phyloP scores from a whole-genome alignment of 2,113 vertebrate species.

The Pseudopipra pipra region DNA sequence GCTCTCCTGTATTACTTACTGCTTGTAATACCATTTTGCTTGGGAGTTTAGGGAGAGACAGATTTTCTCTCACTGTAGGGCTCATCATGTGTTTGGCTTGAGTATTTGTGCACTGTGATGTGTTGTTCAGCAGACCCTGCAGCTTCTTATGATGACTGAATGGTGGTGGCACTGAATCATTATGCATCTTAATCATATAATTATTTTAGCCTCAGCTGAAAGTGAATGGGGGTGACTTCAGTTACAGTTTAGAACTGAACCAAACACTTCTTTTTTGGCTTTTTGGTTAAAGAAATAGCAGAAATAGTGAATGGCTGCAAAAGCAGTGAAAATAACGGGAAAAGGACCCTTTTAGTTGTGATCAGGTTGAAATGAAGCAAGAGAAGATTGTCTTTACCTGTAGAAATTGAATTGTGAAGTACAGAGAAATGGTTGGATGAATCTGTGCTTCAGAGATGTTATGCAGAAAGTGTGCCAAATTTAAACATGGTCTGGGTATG shows the following conservation, averaged over 20 bases:
- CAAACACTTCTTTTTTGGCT: background rate
- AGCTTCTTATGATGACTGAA: background rate
- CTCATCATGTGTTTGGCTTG: background rate
- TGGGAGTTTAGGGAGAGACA: background rate
- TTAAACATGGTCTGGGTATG: background rate
- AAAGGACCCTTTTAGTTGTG: background rate
- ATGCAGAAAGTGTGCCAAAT: background rate
- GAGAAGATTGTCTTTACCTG: background rate
- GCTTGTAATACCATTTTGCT: background rate
- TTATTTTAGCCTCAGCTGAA: background rate
- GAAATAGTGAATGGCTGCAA: background rate
- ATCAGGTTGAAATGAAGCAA: background rate
- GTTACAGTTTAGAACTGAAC: background rate
- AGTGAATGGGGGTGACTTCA: background rate
- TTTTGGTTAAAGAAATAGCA: background rate
- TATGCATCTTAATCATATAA: background rate
- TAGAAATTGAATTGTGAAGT: background rate
- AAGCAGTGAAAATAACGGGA: background rate
- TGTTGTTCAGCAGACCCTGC: background rate
- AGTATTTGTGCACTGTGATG: background rate
- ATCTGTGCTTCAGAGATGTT: background rate
- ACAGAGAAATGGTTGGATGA: background rate
- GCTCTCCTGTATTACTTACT: background rate
- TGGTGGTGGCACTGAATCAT: fast-evolving
- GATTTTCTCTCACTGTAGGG: background rate